These are phyloP conservation scores for Hozukius guyotensis DNA, from an alignment of 2,797 vertebrate genomes.

Conservation along the genomic window DNA sequence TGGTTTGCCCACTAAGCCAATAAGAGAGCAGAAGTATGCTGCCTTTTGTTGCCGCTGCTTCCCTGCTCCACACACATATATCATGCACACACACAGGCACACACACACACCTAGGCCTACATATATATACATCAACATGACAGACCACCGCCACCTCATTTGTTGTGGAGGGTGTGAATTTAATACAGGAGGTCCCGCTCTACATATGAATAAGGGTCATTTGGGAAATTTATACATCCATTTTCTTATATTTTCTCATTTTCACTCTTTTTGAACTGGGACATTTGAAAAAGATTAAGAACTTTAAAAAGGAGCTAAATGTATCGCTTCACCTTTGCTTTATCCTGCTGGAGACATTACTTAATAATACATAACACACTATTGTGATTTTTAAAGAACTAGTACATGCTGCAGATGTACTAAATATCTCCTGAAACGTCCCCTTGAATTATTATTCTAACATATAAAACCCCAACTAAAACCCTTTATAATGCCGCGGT, in stretches of 20 bases:
- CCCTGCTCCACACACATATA: conserved; percentile 64
- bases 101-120: conserved; percentile 21
- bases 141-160: conserved; percentile 80
- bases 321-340: background rate
- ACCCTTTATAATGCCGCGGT: background rate
- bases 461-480: background rate
- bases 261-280: conserved; percentile 37
- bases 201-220: conserved; percentile 82
- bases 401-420: background rate
- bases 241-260: conserved; percentile 62
- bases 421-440: background rate
- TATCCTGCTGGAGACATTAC: background rate
- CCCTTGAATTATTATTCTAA: background rate
- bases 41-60: conserved; percentile 82
- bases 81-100: conserved; percentile 50
- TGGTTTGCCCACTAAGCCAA: background rate
- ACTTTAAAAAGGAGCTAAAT: conserved; percentile 4
- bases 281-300: conserved; percentile 34
- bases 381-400: background rate
- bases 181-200: conserved; percentile 73
- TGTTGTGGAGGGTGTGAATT: conserved; percentile 80
- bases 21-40: conserved; percentile 54
- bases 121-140: conserved; percentile 82
- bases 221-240: conserved; percentile 78
- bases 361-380: background rate